Conservation (phyloP, 2,113 vertebrate species). For the Osmerus eperlanus region DNA sequence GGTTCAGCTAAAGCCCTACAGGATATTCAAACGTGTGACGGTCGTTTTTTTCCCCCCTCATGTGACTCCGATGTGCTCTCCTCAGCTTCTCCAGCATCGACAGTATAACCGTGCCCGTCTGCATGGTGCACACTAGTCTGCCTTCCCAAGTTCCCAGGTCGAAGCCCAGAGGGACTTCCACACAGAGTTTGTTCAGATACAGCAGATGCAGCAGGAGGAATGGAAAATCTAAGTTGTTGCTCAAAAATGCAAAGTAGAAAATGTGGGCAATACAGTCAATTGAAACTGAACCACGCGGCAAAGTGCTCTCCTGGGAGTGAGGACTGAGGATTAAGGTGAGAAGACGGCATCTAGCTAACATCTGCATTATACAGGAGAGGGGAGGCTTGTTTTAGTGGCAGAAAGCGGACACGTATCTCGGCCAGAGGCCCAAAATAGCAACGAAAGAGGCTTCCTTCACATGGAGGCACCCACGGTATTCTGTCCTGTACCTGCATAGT, state of each 20-base stretch:
- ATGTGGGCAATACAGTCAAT: slow-evolving; percentile 23
- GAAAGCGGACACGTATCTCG: neutral
- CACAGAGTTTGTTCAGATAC: slow-evolving; percentile 25
- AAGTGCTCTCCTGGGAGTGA: neutral
- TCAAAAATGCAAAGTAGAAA: neutral
- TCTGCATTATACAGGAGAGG: neutral
- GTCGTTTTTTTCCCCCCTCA: too few species aligned
- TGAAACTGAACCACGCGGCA: neutral
- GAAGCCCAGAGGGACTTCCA: slow-evolving; percentile 27
- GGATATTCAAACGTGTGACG: neutral
- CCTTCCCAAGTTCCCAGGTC: neutral
- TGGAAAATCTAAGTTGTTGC: slow-evolving; percentile 3
- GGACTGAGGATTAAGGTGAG: slow-evolving; percentile 7
- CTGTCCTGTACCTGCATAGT: too few species aligned
- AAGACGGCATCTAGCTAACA: neutral
- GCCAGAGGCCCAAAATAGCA: neutral
- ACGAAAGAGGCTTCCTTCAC: neutral
- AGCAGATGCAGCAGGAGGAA: neutral
- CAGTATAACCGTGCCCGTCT: neutral
- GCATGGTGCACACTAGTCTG: neutral
- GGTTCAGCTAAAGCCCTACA: neutral
- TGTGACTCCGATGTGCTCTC: too few species aligned
- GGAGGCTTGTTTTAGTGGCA: neutral
- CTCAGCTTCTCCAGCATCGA: neutral
- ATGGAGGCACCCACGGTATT: neutral